Evolutionary conservation across 2,113 vertebrate genomes (phyloP), one percentile per base, ranked within the genome.

Genomic region (Bombycilla garrulus): DNA sequence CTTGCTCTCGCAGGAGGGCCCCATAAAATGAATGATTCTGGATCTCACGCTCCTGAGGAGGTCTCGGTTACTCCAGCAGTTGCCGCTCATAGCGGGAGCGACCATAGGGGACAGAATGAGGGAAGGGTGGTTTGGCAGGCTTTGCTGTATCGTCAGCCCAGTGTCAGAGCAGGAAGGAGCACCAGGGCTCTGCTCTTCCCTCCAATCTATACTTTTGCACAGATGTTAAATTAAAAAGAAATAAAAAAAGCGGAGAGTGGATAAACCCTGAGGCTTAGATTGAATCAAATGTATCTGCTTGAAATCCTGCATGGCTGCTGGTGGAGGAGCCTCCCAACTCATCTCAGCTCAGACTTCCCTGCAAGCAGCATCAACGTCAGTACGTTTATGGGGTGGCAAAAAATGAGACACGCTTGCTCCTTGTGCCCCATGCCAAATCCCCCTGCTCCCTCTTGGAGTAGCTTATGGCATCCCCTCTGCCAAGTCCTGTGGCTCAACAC

Each of bases 1-100:
- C 93, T 92, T 50, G 66, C 96, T 86, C 88, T 96, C 31, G 4
- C 94, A 90, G 90, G 88, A 96, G 93, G 94, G 96, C 92, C 95
- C 92, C 92, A 96, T 94, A 95, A 96, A 96, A 95, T 95, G 92
- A 96, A 93, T 96, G 93, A 80, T 90, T 92, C 90, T 97, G 95
- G 93, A 95, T 92, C 94, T 96, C 95, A 93, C 71, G 50, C 93
- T 95, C 93, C 76, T 91, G 88, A 96, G 95, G 95, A 96, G 95
- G 92, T 97, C 96, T 88, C 1, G 13, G 76, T 90, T 97, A 88
- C 92, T 93, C 83, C 90, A 81, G 90, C 95, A 83, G 69, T 86
- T 7, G 13, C 82, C 0, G 15, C 82, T 90, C 15, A 0, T 70
- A 92, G 82, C 2, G 2, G 76, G 88, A 95, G 77, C 1, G 1